These are phyloP conservation scores for Bradypus variegatus DNA, from an alignment of 2,797 vertebrate genomes.

Conservation along the genomic window DNA sequence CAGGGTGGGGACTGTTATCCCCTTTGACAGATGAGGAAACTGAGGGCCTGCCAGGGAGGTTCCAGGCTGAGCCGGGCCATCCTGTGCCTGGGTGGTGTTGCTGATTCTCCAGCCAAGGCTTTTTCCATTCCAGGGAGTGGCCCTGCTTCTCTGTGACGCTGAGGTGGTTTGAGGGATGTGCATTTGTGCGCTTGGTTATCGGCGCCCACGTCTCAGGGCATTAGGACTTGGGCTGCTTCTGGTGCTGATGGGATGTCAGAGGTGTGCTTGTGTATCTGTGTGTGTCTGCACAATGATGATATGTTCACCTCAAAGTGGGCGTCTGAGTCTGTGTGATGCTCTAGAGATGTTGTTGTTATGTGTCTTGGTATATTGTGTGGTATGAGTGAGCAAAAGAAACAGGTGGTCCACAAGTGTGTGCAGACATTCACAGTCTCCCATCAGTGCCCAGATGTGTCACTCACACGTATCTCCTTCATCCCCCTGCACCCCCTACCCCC, in stretches of 20 bases:
- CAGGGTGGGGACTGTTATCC: background rate
- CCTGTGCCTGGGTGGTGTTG: background rate
- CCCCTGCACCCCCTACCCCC: background rate
- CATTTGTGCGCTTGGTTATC: background rate
- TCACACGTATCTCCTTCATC: background rate
- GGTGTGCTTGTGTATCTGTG: background rate
- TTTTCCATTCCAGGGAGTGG: background rate
- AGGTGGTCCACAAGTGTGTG: background rate
- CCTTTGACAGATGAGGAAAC: slow-evolving; percentile 41
- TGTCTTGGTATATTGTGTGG: background rate
- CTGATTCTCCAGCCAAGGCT: background rate
- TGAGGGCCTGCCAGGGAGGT: background rate
- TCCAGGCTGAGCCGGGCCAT: slow-evolving; percentile 17
- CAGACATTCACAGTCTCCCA: background rate
- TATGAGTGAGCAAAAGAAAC: background rate
- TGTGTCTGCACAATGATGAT: background rate
- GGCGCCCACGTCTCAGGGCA: background rate
- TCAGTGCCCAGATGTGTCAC: background rate
- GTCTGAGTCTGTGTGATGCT: background rate
- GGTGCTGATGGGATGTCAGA: background rate
- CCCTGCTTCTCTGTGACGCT: background rate
- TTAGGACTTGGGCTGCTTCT: background rate
- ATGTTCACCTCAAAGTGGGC: background rate
- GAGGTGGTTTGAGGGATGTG: background rate
- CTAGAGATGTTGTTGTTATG: background rate